Conservation (phyloP, 2,888 invertebrate genomes). For the Drosophila robusta region DNA sequence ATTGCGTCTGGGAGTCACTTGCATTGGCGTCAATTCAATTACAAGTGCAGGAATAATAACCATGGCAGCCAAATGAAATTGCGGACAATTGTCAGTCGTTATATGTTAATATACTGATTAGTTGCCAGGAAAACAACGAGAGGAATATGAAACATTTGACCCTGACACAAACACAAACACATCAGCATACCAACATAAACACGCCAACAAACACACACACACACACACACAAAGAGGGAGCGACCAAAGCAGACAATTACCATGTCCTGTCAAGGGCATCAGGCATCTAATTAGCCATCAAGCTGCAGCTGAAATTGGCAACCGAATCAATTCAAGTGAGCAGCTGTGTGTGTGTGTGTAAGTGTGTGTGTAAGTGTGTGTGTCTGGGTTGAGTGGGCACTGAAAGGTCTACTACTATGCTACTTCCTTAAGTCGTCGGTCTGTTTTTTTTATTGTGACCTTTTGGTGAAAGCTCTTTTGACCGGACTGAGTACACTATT, state of each 20-base stretch:
- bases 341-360: constrained; percentile 3
- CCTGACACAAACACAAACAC: constrained; percentile 2
- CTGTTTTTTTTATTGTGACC: too few species aligned
- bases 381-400: too few species aligned
- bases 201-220: neutral
- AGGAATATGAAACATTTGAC: constrained; percentile 7
- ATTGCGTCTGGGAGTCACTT: constrained; percentile 28
- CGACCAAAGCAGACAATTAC: neutral
- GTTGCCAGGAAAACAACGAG: constrained; percentile 7
- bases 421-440: too few species aligned
- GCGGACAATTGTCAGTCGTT: constrained; percentile 39
- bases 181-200: neutral
- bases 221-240: neutral
- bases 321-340: neutral
- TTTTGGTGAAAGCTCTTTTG: too few species aligned
- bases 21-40: constrained; percentile 67
- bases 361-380: neutral
- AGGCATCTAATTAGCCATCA: constrained; percentile 25
- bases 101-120: constrained; percentile 40
- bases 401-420: too few species aligned
- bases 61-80: constrained; percentile 47
- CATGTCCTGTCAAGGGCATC: constrained; percentile 15
- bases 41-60: constrained; percentile 58
- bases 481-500: too few species aligned
- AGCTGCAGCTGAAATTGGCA: constrained; percentile 11